Percentiles rank a stretch among this genome's conserved stretches.
Evolutionary conservation across 1,140 invertebrate genomes (phyloP).

Genomic region (Achroia grisella): DNA sequence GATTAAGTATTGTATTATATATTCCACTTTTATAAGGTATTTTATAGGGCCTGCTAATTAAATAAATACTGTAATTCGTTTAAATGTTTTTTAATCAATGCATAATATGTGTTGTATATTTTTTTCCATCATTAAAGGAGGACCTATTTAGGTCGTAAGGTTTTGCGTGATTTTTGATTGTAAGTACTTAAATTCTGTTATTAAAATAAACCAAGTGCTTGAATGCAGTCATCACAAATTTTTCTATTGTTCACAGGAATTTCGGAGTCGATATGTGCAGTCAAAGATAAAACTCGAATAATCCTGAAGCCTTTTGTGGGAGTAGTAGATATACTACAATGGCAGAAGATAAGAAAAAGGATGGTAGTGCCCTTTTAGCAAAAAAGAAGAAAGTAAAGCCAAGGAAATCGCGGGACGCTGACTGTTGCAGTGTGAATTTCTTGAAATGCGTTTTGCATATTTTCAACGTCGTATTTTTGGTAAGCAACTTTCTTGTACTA

Average conservation of each 20-base stretch:
- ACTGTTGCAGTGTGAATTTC: conserved; percentile 85
- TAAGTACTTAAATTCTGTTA: no score
- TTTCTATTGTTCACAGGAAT: not conserved
- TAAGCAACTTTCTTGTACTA: conserved; percentile 60
- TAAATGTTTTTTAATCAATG: conserved; percentile 19
- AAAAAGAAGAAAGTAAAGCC: conserved; percentile 64
- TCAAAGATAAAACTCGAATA: conserved; percentile 7
- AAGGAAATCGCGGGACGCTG: conserved; percentile 77
- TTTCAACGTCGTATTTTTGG: conserved; percentile 86
- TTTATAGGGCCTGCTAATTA: conserved; percentile 36
- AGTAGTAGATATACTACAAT: conserved; percentile 13
- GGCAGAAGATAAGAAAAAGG: conserved; percentile 64
- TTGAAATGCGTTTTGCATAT: conserved; percentile 85
- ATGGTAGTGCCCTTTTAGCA: conserved; percentile 43
- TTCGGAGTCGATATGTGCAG: conserved; percentile 7
- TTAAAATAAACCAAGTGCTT: no score
- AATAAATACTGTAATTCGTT: conserved; percentile 43
- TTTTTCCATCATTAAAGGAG: no score
- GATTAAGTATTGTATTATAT: conserved; percentile 55
- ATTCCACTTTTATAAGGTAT: conserved; percentile 49
- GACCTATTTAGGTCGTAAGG: no score
- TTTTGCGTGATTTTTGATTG: no score
- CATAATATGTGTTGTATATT: no score
- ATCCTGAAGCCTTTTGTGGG: not conserved
- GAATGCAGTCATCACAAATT: no score